Evolutionary conservation across 2,113 vertebrate genomes (phyloP).

Genomic region (Macroglossus sobrinus): DNA sequence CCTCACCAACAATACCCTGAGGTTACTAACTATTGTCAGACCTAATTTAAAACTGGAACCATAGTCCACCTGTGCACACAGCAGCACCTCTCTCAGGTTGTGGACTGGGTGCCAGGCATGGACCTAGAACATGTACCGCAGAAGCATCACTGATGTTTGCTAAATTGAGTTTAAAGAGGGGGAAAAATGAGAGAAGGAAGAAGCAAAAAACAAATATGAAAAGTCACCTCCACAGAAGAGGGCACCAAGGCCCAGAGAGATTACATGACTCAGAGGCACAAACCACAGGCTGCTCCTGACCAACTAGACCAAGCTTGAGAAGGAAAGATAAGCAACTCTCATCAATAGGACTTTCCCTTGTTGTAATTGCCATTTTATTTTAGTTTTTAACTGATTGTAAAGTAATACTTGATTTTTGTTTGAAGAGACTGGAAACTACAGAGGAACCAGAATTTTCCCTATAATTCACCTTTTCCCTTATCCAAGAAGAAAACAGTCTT

Average conservation of each 20-base stretch:
- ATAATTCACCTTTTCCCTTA: neutral
- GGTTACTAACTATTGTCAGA: neutral
- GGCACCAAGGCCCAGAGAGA: neutral
- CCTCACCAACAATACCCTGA: no score
- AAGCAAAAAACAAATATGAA: fast-evolving
- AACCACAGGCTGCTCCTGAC: fast-evolving
- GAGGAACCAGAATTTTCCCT: neutral
- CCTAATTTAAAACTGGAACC: fast-evolving
- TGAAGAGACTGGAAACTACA: neutral
- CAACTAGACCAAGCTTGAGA: neutral
- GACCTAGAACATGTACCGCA: neutral
- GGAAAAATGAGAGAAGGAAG: neutral
- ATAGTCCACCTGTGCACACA: fast-evolving
- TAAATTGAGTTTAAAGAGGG: neutral
- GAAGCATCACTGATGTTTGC: neutral
- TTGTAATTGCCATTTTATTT: neutral
- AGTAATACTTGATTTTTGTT: neutral
- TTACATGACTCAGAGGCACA: neutral
- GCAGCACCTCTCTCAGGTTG: neutral
- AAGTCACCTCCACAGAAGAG: neutral
- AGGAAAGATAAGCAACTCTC: fast-evolving
- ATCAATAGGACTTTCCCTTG: fast-evolving
- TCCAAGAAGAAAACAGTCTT: neutral
- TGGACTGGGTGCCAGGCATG: fast-evolving
- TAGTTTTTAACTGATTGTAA: neutral